Evolutionary conservation across 2,113 vertebrate genomes (phyloP), one percentile per base, ranked within the genome.

Genomic region (Todiramphus chloris): DNA sequence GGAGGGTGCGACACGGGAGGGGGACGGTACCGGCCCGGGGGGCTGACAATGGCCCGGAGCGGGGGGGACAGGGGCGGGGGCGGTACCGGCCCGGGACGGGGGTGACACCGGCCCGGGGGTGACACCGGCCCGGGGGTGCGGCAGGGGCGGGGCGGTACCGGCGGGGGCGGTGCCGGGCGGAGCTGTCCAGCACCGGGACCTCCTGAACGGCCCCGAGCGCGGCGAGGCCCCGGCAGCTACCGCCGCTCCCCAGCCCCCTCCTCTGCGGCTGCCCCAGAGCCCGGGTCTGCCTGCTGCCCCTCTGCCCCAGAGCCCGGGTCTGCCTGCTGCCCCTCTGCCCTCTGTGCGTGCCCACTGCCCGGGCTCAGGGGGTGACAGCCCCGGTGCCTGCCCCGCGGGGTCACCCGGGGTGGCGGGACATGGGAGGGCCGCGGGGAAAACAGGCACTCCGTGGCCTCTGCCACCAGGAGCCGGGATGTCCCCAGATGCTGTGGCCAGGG

Each of bases 141-240:
- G 10, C 41, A 13, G 41, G 41, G 41, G 41, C 37, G 55, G 83
- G 83, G 73, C 27, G 75, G 33, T 4, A 14, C 66, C 33, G 31
- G 70, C 39, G 25, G 43, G 51, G 58, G 41, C 56, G 73, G 73
- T 10, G 41, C 70, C 50, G 17, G 48, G 31, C 8, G 92, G 94
- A 96, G 92, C 94, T 96, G 92, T 94, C 95, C 95, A 96, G 87
- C 93, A 72, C 39, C 78, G 48, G n/a, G 60, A 6, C 28, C 72
- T 94, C 70, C 93, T 93, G 93, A 94, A 94, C 13, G 58, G 9
- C 46, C 46, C 44, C 25, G 53, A 13, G 39, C 11, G 11, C 51
- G 9, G 67, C 24, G 43, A 46, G 43, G 6, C 27, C 31, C 35
- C 39, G 19, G 13, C 5, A 3, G 27, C 9, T 39, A 67, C 51